Evolutionary conservation across 2,888 invertebrate species (phyloP), one percentile per base, ranked within the genome.

Genomic region (Stomorhina lunata): DNA sequence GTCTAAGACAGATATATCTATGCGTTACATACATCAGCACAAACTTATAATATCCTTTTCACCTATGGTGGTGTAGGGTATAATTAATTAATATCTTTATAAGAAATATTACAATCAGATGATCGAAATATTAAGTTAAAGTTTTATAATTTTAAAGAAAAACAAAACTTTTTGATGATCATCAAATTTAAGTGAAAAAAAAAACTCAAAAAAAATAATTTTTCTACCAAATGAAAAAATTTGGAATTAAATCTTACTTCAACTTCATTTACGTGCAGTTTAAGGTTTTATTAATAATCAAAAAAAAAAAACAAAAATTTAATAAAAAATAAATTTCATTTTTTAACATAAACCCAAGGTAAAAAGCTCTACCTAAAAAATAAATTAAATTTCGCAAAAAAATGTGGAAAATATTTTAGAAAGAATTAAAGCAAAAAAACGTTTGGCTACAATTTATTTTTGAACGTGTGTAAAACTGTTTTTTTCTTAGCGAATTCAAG

Each of bases 401-500:
- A 69, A 22, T 27, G 10, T 5, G 50, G 20, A 55, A 50, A 61
- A 17, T 57, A 4, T n/a, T n/a, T n/a, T 63, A 61, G 63, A 40
- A 45, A 29, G 10, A 55, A 4, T 43, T 15, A 34, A 50, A 27
- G 27, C 40, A 71, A 57, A 37, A 72, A 65, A 77, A 66, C 37
- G 61, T 80, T 72, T 72, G 53, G 61, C 27, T 32, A n/a, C 50
- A 61, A 27, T 61, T 72, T 78, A 40, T 25, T 29, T 45, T 17
- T 20, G 17, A 22, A 17, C 37, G 53, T 48, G 25, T 63, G 61
- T 37, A 53, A 34, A 27, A 17, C 25, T 69, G 22, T 59, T 75
- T 61, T 77, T n/a, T 61, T 25, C 37, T 53, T 55, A 50, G 34
- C 22, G 50, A 73, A 72, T 80, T 79, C 75, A 82, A 82, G 82